Percentiles rank a stretch among this genome's conserved stretches.
Evolutionary conservation across 2,888 invertebrate species (phyloP).

Genomic region (Agriotes lineatus): DNA sequence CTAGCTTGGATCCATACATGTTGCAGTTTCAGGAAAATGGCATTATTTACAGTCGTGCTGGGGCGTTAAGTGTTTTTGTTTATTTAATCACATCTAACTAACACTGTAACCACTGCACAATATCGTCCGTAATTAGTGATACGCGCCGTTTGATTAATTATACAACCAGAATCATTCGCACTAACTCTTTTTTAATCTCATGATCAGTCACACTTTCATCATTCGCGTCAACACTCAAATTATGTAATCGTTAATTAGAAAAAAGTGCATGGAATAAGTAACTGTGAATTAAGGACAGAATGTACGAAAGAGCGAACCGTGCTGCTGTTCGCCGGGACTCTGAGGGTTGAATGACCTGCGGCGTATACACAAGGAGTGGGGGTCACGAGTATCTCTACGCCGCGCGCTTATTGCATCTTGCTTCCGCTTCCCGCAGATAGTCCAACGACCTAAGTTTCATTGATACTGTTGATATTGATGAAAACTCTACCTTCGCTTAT

Average conservation of each 20-base stretch:
- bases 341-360: conserved; percentile 67
- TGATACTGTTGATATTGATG: conserved; percentile 45
- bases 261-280: conserved; percentile 58
- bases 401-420: conserved; percentile 64
- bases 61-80: too few relatives aligned
- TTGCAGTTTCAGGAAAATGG: too few relatives aligned
- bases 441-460: conserved; percentile 53
- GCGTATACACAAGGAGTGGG: conserved; percentile 53
- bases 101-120: conserved; percentile 33
- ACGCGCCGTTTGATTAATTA: conserved; percentile 34
- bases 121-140: conserved; percentile 24
- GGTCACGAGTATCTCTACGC: conserved; percentile 61
- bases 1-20: too few relatives aligned
- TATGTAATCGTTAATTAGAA: conserved; percentile 51
- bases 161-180: conserved; percentile 36
- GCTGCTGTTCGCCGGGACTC: conserved; percentile 64
- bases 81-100: conserved; percentile 18
- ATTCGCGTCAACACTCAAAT: conserved; percentile 42
- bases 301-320: conserved; percentile 60
- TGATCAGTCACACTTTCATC: conserved; percentile 42
- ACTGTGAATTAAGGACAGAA: conserved; percentile 61
- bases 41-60: too few relatives aligned
- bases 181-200: conserved; percentile 37
- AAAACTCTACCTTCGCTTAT: conserved; percentile 1
- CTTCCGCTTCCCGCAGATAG: conserved; percentile 62